Evolutionary conservation across 2,797 vertebrate genomes (phyloP), one percentile per base, ranked within the genome.

Genomic region (Coregonus suidteri): DNA sequence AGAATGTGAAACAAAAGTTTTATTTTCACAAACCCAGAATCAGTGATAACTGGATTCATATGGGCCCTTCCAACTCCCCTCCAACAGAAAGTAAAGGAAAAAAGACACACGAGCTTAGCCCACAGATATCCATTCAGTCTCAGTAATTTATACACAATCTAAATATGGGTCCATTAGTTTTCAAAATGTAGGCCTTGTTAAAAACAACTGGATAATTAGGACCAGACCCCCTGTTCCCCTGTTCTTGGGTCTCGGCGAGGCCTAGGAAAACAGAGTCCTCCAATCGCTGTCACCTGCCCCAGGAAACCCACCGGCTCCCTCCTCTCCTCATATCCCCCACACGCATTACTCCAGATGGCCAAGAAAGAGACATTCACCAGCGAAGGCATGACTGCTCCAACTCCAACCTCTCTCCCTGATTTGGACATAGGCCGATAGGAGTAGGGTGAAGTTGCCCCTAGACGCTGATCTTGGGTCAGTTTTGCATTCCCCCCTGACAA

Each of bases 21-120:
- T 86, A 77, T 79, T 90, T 86, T 91, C 87, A 85, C 75, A 81
- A 90, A 90, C 76, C 84, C 74, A 82, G 84, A 87, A 81, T 85
- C 82, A 16, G 77, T 81, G 88, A 92, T 93, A 93, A 92, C 89
- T 87, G 85, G 83, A 91, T 85, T 90, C 91, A 92, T 88, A 88
- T 93, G 91, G 86, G 71, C 62, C 74, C 52, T 1, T 72, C 18
- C 56, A 53, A 82, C 53, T 84, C 72, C 75, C 78, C 56, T 82
- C 79, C 84, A 83, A 73, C 68, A 52, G 54, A 59, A 76, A 47
- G 35, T 74, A 62, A 80, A 81, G 78, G 77, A 69, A 76, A 82
- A 71, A 47, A 72, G 82, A 79, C 41, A 79, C 35, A 68, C 51
- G 54, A 75, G 71, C 66, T 64, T 75, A 73, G 25, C 77, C 84